Evolutionary conservation across 1,140 invertebrate genomes (phyloP), one percentile per base, ranked within the genome.

Genomic region (Lepidurus packardi): DNA sequence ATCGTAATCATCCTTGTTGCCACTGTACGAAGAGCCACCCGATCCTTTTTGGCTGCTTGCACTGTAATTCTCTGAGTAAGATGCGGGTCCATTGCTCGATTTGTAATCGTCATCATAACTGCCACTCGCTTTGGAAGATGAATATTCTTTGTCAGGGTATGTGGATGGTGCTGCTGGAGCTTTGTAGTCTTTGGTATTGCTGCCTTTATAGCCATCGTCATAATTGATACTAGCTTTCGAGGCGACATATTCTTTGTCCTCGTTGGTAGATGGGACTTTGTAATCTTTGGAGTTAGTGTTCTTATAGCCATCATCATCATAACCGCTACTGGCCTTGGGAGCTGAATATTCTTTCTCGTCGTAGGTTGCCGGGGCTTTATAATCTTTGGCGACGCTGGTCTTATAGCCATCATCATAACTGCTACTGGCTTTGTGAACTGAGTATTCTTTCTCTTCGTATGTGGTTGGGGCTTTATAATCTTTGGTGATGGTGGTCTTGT

Each of bases 361-460:
- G 43, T 79, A 79, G 9, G 8, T 76, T 25, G 21, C 76, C 13
- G 78, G 73, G 34, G 78, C 78, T 43, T 78, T 75, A 10, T 79
- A 79, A n/a, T 77, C 42, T 73, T 41, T n/a, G 73, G 73, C 53
- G 1, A 16, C 16, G 21, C 53, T 65, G 53, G 53, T 21, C 13
- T 65, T 65, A 8, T 65, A 65, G 9, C 45, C 53, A n/a, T 65
- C 21, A 21, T 65, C 53, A 21, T 65, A 65, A 65, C 6, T 65
- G 45, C 45, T 47, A 21, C 53, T 65, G 53, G 53, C 53, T 65
- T 65, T 65, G 53, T 9, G 53, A 13, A 21, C 53, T 13, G 53
- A 65, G 53, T 65, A 47, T 47, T 47, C 45, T 16, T 47, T 47
- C 45, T 47, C 45, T 10, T 47, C 21, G 16, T 65, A 65, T n/a